Percentiles rank a stretch among this genome's conserved stretches.
These are phyloP conservation scores for Scaptodrosophila latifasciaeformis DNA, from an alignment of 2,888 invertebrate genomes.

Conservation along the genomic window DNA sequence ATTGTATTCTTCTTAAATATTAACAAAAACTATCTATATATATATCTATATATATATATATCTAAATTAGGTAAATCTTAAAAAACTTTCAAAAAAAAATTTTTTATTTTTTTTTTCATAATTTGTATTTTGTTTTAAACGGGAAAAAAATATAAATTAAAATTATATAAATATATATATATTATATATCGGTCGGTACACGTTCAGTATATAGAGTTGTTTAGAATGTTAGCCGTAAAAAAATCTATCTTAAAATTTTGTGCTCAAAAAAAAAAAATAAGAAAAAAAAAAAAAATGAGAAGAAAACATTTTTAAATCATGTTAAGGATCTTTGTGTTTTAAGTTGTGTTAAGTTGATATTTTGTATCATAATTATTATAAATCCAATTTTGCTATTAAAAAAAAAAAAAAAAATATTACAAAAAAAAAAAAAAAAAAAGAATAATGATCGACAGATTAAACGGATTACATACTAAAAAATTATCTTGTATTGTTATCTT, in stretches of 20 bases:
- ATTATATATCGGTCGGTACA: background rate
- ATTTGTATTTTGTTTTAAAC: background rate
- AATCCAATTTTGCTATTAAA: background rate
- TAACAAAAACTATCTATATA: too few species aligned
- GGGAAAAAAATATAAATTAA: too few species aligned
- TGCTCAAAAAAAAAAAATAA: background rate
- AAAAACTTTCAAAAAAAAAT: background rate
- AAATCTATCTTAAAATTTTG: background rate
- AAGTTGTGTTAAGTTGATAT: conserved; percentile 2
- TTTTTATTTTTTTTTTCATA: conserved; percentile 14
- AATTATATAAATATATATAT: background rate
- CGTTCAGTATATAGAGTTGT: background rate
- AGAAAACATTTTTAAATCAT: too few species aligned
- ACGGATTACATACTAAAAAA: background rate
- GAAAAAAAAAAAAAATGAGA: background rate
- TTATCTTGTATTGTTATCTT: background rate
- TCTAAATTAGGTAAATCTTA: conserved; percentile 8
- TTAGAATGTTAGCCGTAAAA: background rate
- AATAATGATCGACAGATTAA: background rate
- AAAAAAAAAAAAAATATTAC: too few species aligned
- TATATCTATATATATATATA: conserved; percentile 2
- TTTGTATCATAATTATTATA: background rate
- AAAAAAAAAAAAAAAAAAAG: too few species aligned
- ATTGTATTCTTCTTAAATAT: too few species aligned
- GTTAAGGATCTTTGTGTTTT: background rate